These are phyloP conservation scores for Drosophila robusta DNA, from an alignment of 2,888 invertebrate species.

Conservation along the genomic window DNA sequence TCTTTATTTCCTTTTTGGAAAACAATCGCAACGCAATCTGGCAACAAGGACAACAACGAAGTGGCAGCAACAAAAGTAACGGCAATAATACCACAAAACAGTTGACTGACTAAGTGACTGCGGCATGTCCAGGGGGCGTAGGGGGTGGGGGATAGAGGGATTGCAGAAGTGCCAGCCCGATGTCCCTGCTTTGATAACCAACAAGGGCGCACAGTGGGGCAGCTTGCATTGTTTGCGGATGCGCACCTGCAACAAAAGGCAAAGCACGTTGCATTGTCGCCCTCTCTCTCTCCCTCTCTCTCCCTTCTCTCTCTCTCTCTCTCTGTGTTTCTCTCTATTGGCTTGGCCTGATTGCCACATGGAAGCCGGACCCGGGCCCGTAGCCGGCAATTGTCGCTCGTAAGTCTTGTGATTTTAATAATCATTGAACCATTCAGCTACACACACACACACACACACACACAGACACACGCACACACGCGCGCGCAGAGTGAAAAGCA, in stretches of 20 bases:
- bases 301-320: no score
- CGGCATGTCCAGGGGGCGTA: constrained; percentile 3
- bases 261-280: constrained; percentile 33
- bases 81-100: constrained; percentile 60
- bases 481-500: not conserved
- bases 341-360: constrained; percentile 5
- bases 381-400: constrained; percentile 44
- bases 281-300: not conserved
- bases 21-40: constrained; percentile 67
- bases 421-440: constrained; percentile 28
- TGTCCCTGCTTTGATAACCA: constrained; percentile 12
- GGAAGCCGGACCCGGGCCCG: no score
- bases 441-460: constrained; percentile 6
- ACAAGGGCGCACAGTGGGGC: constrained; percentile 8
- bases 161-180: not conserved
- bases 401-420: constrained; percentile 35
- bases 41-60: constrained; percentile 50
- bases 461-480: constrained; percentile 3
- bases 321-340: no score
- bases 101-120: constrained; percentile 72
- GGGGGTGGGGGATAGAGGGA: not conserved
- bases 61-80: constrained; percentile 55
- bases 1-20: constrained; percentile 63
- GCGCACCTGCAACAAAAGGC: constrained; percentile 47
- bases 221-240: constrained; percentile 26